phyloP scores from a whole-genome alignment of 1,140 invertebrate species.

The Drosophila navojoa region DNA sequence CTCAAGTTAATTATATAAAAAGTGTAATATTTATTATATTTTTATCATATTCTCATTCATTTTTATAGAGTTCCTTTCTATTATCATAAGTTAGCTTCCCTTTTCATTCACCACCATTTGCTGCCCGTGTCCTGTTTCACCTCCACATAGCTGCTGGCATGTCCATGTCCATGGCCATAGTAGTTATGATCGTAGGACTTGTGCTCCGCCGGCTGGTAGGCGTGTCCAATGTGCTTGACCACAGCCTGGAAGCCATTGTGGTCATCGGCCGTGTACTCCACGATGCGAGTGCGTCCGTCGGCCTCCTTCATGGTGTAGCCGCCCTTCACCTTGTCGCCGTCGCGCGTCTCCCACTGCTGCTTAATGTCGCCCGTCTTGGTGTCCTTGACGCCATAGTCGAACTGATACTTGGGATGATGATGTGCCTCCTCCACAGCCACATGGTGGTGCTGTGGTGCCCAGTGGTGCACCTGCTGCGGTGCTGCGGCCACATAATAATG shows the following conservation, averaged over 20 bases:
- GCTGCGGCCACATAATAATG: too few relatives aligned
- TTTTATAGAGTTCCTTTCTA: too few relatives aligned
- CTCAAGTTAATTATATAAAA: too few relatives aligned
- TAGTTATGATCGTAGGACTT: slow-evolving; percentile 32
- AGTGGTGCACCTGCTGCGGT: slow-evolving; percentile 33
- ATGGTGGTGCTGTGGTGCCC: slow-evolving; percentile 39
- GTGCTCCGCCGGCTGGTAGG: slow-evolving; percentile 77
- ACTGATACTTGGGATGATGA: slow-evolving; percentile 88
- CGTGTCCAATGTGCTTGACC: slow-evolving; percentile 85
- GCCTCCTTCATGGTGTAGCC: slow-evolving; percentile 86
- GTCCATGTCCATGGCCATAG: slow-evolving; percentile 48
- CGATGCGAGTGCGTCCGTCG: slow-evolving; percentile 86
- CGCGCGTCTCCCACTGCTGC: slow-evolving; percentile 87
- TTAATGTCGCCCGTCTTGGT: slow-evolving; percentile 89
- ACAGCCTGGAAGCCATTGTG: slow-evolving; percentile 85
- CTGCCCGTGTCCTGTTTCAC: slow-evolving; percentile 62
- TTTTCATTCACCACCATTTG: slow-evolving; percentile 53
- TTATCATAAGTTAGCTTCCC: slow-evolving; percentile 4
- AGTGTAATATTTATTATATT: slow-evolving; percentile 29
- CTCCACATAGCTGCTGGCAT: slow-evolving; percentile 73
- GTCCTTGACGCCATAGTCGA: slow-evolving; percentile 90
- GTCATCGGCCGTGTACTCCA: slow-evolving; percentile 86
- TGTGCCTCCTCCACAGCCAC: slow-evolving; percentile 51
- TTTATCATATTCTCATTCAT: neutral
- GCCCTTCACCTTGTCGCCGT: slow-evolving; percentile 87